Base-by-base conservation (phyloP, 2,888 invertebrate species). In the Dryobotodes eremita region DNA sequence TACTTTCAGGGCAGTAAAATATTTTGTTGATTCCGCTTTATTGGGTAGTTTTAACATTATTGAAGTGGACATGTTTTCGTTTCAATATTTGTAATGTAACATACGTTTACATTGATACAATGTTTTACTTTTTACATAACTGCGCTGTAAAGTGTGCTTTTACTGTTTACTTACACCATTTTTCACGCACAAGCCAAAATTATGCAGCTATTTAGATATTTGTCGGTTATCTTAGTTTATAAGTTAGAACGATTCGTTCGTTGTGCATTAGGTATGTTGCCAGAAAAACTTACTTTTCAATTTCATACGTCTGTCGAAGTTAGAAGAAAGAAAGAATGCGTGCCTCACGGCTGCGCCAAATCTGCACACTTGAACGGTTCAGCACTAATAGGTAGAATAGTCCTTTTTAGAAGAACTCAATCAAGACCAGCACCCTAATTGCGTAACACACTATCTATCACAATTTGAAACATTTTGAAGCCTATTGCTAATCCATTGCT, bases 11-110 rank as follows among this genome's bases (percentile, higher is more conserved):
- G 69, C 68, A 64, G 80, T 80, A 80, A 85, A 86, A 85, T 85
- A 85, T 85, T 86, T 73, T 71, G 77, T 80, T 75, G 65, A 86
- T 55, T 80, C 59, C 42, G 11, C 70, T 77, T 26, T 75, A 86
- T 72, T 75, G 77, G 69, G 53, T 72, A 80, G 80, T 83, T 86
- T 74, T 59, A 79, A 74, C 31, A 57, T 75, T 79, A 85, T 79
- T 75, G 73, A 73, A 74, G 73, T 71, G 61, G 69, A 48, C 74
- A 76, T 72, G 79, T 55, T 78, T 76, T 42, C 50, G 57, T 79
- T 75, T 71, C 31, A 42, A 76, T 74, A 59, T 77, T 75, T 77
- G 85, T 68, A 69, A 72, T 75, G 57, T 31, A 75, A 42, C 36
- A 53, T 74, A 48, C 31, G 13, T 68, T 48, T 17, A 15, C 36